phyloP scores from a whole-genome alignment of 2,888 invertebrate species.

The Tenodera sinensis region DNA sequence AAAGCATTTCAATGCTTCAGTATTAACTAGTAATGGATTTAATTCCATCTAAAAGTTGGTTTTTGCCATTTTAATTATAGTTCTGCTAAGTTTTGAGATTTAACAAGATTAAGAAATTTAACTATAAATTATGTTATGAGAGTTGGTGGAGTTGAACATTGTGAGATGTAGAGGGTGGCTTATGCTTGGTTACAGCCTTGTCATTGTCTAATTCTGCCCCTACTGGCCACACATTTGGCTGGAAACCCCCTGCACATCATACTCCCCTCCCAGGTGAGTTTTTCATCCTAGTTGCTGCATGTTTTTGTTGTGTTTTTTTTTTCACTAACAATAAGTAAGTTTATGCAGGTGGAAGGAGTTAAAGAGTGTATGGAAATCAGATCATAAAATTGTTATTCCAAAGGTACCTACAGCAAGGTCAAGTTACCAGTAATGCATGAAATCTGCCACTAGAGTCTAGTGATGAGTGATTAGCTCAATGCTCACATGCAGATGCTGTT shows the following conservation, averaged over 20 bases:
- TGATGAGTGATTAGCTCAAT: too few relatives aligned
- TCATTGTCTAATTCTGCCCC: slow-evolving; percentile 19
- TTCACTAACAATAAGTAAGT: background rate
- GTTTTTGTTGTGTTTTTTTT: background rate
- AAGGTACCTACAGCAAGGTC: too few relatives aligned
- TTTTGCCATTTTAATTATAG: background rate
- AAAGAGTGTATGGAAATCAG: too few relatives aligned
- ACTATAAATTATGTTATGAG: background rate
- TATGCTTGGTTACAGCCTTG: slow-evolving; percentile 25
- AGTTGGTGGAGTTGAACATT: background rate
- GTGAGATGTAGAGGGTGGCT: slow-evolving; percentile 8
- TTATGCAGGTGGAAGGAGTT: background rate
- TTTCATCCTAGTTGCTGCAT: background rate
- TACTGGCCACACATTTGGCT: slow-evolving; percentile 31
- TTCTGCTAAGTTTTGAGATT: background rate
- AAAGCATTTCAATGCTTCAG: background rate
- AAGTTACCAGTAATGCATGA: too few relatives aligned
- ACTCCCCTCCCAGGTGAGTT: slow-evolving; percentile 29
- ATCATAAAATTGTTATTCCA: too few relatives aligned
- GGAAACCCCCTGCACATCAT: slow-evolving; percentile 29
- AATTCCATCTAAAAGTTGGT: background rate
- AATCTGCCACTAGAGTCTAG: too few relatives aligned
- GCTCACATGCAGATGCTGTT: too few relatives aligned
- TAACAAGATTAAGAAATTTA: background rate
- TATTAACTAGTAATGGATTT: background rate